Evolutionary conservation across 2,113 vertebrate genomes (phyloP).

Genomic region (Uropsilus gracilis): DNA sequence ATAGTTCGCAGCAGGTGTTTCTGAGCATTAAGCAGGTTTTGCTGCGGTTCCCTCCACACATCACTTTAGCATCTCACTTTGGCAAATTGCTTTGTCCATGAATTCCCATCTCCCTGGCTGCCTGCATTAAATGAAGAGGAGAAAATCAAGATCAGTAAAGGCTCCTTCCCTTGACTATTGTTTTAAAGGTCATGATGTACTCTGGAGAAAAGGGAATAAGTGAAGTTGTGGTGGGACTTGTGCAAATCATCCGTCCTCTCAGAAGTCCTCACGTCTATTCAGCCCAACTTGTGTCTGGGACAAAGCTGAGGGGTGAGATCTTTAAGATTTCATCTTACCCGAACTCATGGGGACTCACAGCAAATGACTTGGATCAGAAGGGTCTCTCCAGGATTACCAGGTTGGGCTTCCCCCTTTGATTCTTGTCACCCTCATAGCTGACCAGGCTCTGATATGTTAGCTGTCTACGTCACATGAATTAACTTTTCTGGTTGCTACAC

Average conservation of each 20-base stretch:
- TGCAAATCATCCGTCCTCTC: background rate
- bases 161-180: conserved; percentile 24
- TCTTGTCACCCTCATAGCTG: background rate
- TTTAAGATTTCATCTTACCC: background rate
- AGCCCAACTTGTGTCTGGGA: too few species aligned
- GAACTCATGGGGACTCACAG: background rate
- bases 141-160: conserved; percentile 64
- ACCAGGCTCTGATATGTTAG: background rate
- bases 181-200: conserved; percentile 37
- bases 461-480: background rate
- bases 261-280: background rate
- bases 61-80: conserved; percentile 60
- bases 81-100: conserved; percentile 61
- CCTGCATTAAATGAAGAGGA: conserved; percentile 50
- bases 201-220: background rate
- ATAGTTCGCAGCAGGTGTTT: conserved; percentile 73
- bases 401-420: background rate
- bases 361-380: background rate
- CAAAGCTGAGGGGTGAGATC: background rate
- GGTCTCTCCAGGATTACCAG: background rate
- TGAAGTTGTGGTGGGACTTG: background rate
- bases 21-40: conserved; percentile 60
- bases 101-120: conserved; percentile 60
- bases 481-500: background rate
- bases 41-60: conserved; percentile 14